These are phyloP conservation scores for Perizoma flavofasciatum DNA, from an alignment of 2,888 invertebrate genomes.

Conservation along the genomic window DNA sequence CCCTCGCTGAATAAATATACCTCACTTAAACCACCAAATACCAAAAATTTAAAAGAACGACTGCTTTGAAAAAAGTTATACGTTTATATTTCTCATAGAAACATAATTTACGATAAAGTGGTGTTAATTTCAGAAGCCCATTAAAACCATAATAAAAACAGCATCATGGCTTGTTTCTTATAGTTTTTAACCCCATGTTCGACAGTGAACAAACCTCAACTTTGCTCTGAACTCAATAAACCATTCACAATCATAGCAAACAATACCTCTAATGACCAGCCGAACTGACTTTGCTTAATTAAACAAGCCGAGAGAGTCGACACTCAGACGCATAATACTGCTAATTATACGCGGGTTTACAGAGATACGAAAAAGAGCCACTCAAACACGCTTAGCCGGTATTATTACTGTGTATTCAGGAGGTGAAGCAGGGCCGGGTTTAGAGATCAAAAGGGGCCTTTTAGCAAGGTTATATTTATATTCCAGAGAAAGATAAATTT, in stretches of 20 bases:
- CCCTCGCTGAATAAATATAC: constrained; percentile 80
- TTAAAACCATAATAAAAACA: too few species aligned
- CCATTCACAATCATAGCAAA: constrained; percentile 58
- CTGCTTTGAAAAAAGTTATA: background rate
- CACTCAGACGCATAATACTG: constrained; percentile 81
- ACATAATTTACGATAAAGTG: too few species aligned
- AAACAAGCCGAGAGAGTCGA: constrained; percentile 78
- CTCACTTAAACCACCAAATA: constrained; percentile 36
- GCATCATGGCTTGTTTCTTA: too few species aligned
- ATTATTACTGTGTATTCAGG: constrained; percentile 82
- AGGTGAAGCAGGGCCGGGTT: constrained; percentile 46
- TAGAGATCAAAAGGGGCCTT: background rate
- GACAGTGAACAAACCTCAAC: constrained; percentile 29
- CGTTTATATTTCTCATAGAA: too few species aligned
- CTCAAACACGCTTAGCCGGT: constrained; percentile 83
- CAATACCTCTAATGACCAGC: constrained; percentile 67
- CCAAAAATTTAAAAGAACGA: constrained; percentile 8
- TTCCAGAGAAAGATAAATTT: too few species aligned
- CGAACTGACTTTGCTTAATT: constrained; percentile 82
- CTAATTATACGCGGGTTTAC: constrained; percentile 83
- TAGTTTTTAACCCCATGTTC: background rate
- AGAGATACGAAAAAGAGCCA: constrained; percentile 83
- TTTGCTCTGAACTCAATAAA: constrained; percentile 43
- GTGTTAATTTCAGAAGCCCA: too few species aligned
- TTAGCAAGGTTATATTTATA: too few species aligned